phyloP scores from a whole-genome alignment of 2,888 invertebrate species.

The Candidula unifasciata region DNA sequence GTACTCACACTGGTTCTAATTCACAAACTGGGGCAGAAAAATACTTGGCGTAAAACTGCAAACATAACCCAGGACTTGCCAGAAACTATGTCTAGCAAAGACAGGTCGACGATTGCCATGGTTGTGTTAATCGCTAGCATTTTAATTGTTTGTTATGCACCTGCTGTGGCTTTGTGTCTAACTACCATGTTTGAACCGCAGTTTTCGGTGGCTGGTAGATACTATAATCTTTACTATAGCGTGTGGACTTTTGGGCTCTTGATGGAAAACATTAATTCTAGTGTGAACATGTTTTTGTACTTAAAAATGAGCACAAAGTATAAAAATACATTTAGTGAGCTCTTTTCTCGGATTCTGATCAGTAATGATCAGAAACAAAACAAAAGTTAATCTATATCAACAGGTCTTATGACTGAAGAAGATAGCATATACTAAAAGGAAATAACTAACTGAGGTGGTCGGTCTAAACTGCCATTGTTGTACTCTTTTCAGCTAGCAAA shows the following conservation, averaged over 20 bases:
- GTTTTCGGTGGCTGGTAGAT: background rate
- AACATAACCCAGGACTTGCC: background rate
- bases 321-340: background rate
- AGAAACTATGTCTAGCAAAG: background rate
- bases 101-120: background rate
- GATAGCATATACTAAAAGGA: too few relatives aligned
- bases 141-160: background rate
- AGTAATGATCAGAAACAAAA: too few relatives aligned
- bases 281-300: slow-evolving; percentile 21
- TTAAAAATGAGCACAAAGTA: slow-evolving; percentile 19
- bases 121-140: background rate
- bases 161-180: background rate
- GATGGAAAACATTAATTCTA: slow-evolving; percentile 2
- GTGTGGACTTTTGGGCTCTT: slow-evolving; percentile 3
- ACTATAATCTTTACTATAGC: background rate
- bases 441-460: too few relatives aligned
- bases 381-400: too few relatives aligned
- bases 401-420: too few relatives aligned
- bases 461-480: too few relatives aligned
- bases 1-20: background rate
- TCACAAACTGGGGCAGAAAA: slow-evolving; percentile 5
- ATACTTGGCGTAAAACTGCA: background rate
- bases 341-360: too few relatives aligned
- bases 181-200: background rate
- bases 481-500: too few relatives aligned